These are phyloP conservation scores for Drosophila niveifrons DNA, from an alignment of 2,888 invertebrate genomes.

Conservation along the genomic window DNA sequence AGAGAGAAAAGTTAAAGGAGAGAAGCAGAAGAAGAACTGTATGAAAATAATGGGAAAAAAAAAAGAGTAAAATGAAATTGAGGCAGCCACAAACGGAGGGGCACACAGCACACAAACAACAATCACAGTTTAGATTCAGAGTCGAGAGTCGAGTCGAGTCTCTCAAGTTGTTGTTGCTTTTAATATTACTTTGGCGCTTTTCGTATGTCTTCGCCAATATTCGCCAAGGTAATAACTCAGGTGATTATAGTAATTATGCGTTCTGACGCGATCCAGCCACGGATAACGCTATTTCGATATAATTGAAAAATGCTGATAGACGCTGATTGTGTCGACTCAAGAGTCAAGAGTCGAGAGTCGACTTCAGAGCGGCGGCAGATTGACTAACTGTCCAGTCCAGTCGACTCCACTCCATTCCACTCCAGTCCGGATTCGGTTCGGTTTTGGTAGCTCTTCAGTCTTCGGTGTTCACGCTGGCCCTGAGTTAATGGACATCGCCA, in stretches of 20 bases:
- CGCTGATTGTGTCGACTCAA: constrained; percentile 83
- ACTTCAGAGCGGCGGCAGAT: constrained; percentile 29
- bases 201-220: constrained; percentile 79
- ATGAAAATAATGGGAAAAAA: constrained; percentile 75
- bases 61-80: constrained; percentile 77
- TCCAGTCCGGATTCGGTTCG: constrained; percentile 6
- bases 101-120: constrained; percentile 44
- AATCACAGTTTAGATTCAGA: constrained; percentile 74
- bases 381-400: constrained; percentile 43
- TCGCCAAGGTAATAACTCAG: constrained; percentile 86
- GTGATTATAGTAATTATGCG: constrained; percentile 86
- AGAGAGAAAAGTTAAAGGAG: constrained; percentile 29
- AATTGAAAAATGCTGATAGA: constrained; percentile 86
- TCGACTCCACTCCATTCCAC: too few species aligned
- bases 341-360: not conserved
- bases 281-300: constrained; percentile 86
- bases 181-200: constrained; percentile 58
- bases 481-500: constrained; percentile 65
- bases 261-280: constrained; percentile 85
- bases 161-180: constrained; percentile 56
- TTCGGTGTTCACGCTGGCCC: constrained; percentile 14
- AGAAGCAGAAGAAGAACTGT: constrained; percentile 43
- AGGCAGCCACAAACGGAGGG: constrained; percentile 43
- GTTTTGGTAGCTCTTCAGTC: constrained; percentile 9
- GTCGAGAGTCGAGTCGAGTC: not conserved